A percentile compares a stretch with the other conserved stretches of the same genome.
Evolutionary conservation across 2,113 vertebrate species (phyloP).

Genomic region (Paraplagusia blochii): DNA sequence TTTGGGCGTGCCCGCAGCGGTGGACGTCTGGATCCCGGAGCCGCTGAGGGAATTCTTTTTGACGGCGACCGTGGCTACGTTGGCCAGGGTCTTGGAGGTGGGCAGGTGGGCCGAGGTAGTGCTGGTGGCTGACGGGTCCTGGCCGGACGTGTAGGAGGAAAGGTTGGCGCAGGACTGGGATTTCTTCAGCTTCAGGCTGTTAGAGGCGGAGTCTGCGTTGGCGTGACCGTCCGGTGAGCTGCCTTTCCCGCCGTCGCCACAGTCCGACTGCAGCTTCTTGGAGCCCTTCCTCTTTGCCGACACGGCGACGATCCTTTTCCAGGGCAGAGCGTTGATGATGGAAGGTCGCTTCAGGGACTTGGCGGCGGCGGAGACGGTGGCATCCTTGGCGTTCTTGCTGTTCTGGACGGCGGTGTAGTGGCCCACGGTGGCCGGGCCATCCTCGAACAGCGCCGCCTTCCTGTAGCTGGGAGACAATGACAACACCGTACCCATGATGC

Average conservation of each 20-base stretch:
- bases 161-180: conserved; percentile 91
- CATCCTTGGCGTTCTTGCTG: conserved; percentile 87
- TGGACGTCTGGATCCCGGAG: conserved; percentile 61
- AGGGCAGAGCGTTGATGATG: conserved; percentile 86
- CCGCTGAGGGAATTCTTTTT: conserved; percentile 75
- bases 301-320: conserved; percentile 89
- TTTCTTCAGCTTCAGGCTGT: conserved; percentile 88
- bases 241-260: conserved; percentile 76
- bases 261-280: conserved; percentile 82
- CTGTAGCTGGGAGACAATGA: conserved; percentile 91
- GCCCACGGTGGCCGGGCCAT: conserved; percentile 82
- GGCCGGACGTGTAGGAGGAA: conserved; percentile 74
- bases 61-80: conserved; percentile 66
- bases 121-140: conserved; percentile 67
- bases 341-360: conserved; percentile 87
- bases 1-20: conserved; percentile 82
- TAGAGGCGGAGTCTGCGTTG: conserved; percentile 70
- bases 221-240: conserved; percentile 69
- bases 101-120: conserved; percentile 71
- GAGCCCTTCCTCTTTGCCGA: conserved; percentile 89
- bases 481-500: conserved; percentile 88
- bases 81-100: conserved; percentile 79
- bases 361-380: conserved; percentile 38
- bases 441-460: conserved; percentile 87
- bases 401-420: conserved; percentile 89